Base-by-base conservation (phyloP, 2,797 vertebrate genomes). In the Ambastaia sidthimunki region DNA sequence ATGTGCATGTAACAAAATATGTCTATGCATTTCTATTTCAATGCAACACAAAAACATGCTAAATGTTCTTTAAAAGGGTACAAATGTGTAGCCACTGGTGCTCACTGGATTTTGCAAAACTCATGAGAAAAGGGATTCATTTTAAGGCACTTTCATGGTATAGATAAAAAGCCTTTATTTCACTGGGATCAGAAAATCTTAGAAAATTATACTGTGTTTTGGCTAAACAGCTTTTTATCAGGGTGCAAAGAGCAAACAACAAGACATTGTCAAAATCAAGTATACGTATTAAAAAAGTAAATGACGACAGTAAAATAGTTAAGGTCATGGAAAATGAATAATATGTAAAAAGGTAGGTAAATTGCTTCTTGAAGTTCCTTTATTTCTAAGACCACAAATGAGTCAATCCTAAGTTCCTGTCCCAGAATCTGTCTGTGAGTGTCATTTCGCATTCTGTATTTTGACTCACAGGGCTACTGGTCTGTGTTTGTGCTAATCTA, bases 381-480 rank as follows among this genome's bases (percentile, higher is more conserved):
- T 75, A 25, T 60, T 65, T 75, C 78, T 63, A 78, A 57, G 65
- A 54, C 41, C 7, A 44, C 60, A 70, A 70, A 66, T 87, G 76
- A 85, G 75, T 87, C 82, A 87, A 23, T 15, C 15, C 25, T 78
- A 18, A 85, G 67, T 87, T 87, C 86, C 84, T 78, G 80, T 81
- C 25, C 80, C 75, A 59, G 54, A 65, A 13, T 28, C 59, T 72
- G 80, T 83, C 70, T 76, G 62, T 75, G 62, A 63, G 37, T 25
- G 44, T 83, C 65, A 59, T 23, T 72, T 44, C 71, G 18, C 28
- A 60, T 67, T 50, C 59, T 71, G 47, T 60, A 59, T 79, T 76
- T 68, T 87, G 86, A 87, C 82, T 85, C 83, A 83, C 71, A 70
- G 34, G 13, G 21, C 62, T 19, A 80, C 41, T 73, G 55, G 67